A percentile compares a stretch with the other conserved stretches of the same genome.
Conservation (phyloP, 2,888 invertebrate species). For the Drosophila borealis region DNA sequence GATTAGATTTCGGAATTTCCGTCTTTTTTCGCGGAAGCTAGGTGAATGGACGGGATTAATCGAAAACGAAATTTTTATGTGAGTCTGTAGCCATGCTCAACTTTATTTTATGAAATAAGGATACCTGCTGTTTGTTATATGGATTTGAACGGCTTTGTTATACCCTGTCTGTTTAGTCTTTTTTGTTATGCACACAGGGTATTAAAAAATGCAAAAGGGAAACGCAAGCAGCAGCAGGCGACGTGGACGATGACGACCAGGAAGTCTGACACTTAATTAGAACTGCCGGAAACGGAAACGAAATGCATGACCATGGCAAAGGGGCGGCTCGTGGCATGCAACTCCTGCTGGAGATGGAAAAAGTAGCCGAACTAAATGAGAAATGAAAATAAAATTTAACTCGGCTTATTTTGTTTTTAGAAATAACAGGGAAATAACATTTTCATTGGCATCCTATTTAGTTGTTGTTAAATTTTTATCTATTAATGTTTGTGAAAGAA, state of each 20-base stretch:
- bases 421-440: not conserved
- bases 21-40: too few species aligned
- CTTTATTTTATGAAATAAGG: not conserved
- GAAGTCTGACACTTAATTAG: constrained; percentile 76
- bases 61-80: too few species aligned
- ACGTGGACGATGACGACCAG: constrained; percentile 42
- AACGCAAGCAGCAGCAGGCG: constrained; percentile 13
- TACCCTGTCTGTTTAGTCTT: not conserved
- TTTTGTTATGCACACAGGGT: constrained; percentile 9
- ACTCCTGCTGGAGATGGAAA: constrained; percentile 13
- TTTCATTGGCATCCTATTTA: too few species aligned
- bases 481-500: too few species aligned
- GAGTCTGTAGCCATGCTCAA: too few species aligned
- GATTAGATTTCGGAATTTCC: too few species aligned
- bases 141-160: too few species aligned
- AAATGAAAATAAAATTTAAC: not conserved
- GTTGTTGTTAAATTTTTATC: too few species aligned
- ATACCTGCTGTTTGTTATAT: not conserved
- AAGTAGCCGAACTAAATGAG: not conserved
- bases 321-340: constrained; percentile 29
- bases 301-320: constrained; percentile 61
- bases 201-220: constrained; percentile 34
- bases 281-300: constrained; percentile 72
- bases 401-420: not conserved
- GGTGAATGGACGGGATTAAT: too few species aligned